phyloP scores from a whole-genome alignment of 2,888 invertebrate genomes.

The Flexamia atlantica region DNA sequence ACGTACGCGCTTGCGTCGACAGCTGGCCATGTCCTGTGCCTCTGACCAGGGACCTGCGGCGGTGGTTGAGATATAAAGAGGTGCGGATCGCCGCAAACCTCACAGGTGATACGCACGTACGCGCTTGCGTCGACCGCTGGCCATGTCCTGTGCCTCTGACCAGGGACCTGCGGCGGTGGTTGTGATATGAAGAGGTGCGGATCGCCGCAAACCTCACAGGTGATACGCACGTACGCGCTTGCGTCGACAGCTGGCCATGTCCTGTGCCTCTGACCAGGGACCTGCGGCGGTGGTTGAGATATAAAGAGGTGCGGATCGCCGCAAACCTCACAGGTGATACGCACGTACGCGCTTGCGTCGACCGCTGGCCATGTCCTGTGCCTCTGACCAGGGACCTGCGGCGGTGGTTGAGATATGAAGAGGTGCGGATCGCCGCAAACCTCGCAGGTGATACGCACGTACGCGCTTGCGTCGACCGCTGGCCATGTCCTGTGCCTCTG shows the following conservation, averaged over 20 bases:
- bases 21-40: no score
- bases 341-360: neutral
- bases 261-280: no score
- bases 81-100: constrained; percentile 28
- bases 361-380: no score
- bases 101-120: neutral
- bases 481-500: no score
- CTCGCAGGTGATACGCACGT: constrained; percentile 8
- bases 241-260: neutral
- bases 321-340: constrained; percentile 2
- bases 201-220: constrained; percentile 7
- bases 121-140: neutral
- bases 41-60: neutral
- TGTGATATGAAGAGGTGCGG: constrained; percentile 28
- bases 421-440: constrained; percentile 13
- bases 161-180: neutral
- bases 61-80: neutral
- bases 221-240: neutral
- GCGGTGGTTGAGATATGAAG: neutral
- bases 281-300: neutral
- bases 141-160: no score
- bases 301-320: constrained; percentile 11
- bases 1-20: neutral
- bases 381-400: no score
- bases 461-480: neutral